These are phyloP conservation scores for Geococcyx californianus DNA, from an alignment of 2,113 vertebrate species.

Conservation along the genomic window DNA sequence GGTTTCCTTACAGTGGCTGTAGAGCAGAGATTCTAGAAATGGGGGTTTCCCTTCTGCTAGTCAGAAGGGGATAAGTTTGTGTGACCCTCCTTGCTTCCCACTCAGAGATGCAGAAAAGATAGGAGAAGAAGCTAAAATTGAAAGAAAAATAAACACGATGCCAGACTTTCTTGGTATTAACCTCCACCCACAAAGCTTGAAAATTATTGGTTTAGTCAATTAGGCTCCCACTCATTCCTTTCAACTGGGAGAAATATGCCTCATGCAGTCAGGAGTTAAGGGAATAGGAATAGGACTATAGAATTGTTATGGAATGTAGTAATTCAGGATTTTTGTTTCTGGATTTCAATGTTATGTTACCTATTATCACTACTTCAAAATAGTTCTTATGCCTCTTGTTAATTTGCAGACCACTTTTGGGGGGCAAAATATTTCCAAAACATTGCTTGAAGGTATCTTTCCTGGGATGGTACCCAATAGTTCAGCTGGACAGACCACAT, in stretches of 20 bases:
- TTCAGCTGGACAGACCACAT: neutral
- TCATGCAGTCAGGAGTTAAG: neutral
- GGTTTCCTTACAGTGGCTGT: neutral
- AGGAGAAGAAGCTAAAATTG: neutral
- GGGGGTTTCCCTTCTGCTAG: neutral
- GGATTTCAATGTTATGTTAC: neutral
- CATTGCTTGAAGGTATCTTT: neutral
- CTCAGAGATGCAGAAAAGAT: neutral
- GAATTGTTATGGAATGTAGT: neutral
- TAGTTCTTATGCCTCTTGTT: neutral
- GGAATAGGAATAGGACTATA: neutral
- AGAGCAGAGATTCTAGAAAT: neutral
- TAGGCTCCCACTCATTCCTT: constrained; percentile 35
- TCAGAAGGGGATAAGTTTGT: neutral
- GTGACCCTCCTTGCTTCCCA: neutral
- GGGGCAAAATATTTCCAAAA: neutral
- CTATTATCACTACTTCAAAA: neutral
- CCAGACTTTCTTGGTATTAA: constrained; percentile 10
- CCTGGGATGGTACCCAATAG: neutral
- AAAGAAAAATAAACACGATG: neutral
- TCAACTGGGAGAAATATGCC: neutral
- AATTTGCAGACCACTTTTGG: neutral
- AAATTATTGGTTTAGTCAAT: constrained; percentile 47
- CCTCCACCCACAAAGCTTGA: constrained; percentile 13
- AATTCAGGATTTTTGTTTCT: neutral